Percentiles rank a stretch among this genome's conserved stretches.
Conservation (phyloP, 2,888 invertebrate genomes). For the Physocephala rufipes region DNA sequence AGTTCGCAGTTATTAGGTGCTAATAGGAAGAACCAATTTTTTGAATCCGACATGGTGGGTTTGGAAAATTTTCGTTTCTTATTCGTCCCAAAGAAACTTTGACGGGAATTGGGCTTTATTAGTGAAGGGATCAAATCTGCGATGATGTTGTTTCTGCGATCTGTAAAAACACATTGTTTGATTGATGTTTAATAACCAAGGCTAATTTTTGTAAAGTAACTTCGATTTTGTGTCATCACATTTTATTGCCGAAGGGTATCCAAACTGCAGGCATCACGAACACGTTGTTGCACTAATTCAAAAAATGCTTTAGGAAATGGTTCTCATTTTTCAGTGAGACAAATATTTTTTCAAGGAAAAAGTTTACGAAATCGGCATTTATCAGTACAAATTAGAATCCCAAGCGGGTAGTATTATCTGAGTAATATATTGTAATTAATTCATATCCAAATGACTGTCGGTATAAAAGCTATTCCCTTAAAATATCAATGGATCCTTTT, state of each 20-base stretch:
- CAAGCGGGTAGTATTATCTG: neutral
- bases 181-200: neutral
- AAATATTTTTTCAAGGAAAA: neutral
- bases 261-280: neutral
- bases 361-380: neutral
- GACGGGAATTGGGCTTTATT: neutral
- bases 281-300: neutral
- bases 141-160: conserved; percentile 1
- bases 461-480: neutral
- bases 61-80: conserved; percentile 17
- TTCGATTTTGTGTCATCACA: neutral
- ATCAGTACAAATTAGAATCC: neutral
- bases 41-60: no score
- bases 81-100: neutral
- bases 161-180: neutral
- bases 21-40: no score
- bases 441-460: conserved; percentile 1
- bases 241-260: neutral
- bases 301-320: neutral
- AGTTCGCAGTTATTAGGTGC: no score
- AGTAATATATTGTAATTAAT: neutral
- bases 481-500: neutral
- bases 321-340: conserved; percentile 6
- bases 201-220: neutral
- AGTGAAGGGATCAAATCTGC: neutral